Base-by-base conservation (phyloP, 2,888 invertebrate species). In the Zele albiditarsus region DNA sequence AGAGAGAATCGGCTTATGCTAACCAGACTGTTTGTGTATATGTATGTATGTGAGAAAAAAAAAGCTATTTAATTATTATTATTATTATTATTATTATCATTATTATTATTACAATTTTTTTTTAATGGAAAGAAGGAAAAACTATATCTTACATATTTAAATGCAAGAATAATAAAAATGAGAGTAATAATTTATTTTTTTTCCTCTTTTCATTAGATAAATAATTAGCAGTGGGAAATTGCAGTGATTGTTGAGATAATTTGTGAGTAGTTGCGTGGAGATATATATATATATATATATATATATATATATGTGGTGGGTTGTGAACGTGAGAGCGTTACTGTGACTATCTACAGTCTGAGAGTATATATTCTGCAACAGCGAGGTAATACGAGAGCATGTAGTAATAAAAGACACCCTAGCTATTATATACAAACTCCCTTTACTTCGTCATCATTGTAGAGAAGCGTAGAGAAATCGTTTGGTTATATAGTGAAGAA, bases 381-480 rank as follows among this genome's bases (percentile, higher is more conserved):
- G n/a, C 16, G 28, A 31, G 62, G 86, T 87, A 87, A 87, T 83
- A 82, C 83, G 85, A 87, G 85, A 83, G 79, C 80, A 73, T 80
- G 67, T 79, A 79, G 87, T 86, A 88, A 87, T 85, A 85, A 87
- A 87, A 87, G 83, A 80, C 82, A 82, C 80, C 82, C 78, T 78
- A 82, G 82, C 84, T 86, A 87, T 86, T 85, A 85, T 85, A 79
- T 74, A 78, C 73, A 77, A 76, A 77, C 75, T 74, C 69, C 28
- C 16, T 10, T 46, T 49, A 23, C 71, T 57, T 58, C 16, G 12
- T 20, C n/a, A 12, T 63, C 27, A 53, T 68, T 42, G 46, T 46
- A 68, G 25, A 1, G 57, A 28, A 20, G 63, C 23, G 63, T 63
- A 38, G n/a, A 33, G 20, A 31, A 16, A 20, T 63, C 23, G 33